A percentile compares a stretch with the other conserved stretches of the same genome.
These are phyloP conservation scores for Drosophila paranaensis DNA, from an alignment of 2,888 invertebrate species.

Conservation along the genomic window DNA sequence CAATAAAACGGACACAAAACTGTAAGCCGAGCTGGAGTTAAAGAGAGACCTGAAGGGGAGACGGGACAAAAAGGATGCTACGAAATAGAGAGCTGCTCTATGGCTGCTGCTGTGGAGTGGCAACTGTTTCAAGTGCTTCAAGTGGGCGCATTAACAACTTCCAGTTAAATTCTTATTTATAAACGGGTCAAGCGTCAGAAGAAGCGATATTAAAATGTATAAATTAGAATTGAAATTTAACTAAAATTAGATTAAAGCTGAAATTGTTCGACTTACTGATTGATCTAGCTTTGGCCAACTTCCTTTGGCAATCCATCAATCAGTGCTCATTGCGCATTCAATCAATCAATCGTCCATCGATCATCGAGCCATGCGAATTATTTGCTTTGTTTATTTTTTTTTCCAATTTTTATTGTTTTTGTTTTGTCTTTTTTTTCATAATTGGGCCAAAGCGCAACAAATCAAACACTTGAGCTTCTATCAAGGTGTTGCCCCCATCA, in stretches of 20 bases:
- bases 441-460: conserved; percentile 33
- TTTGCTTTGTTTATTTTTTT: not conserved
- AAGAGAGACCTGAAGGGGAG: not conserved
- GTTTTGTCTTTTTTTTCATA: conserved; percentile 3
- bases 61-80: not conserved
- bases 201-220: not conserved
- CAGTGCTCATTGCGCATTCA: not conserved
- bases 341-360: conserved; percentile 43
- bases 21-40: conserved; percentile 9
- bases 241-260: not conserved
- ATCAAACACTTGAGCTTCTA: conserved; percentile 34
- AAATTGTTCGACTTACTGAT: not conserved
- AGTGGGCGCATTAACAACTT: not conserved
- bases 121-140: conserved; percentile 1
- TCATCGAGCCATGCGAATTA: conserved; percentile 27
- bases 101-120: not conserved
- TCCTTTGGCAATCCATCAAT: not conserved
- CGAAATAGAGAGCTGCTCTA: not conserved
- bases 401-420: not conserved
- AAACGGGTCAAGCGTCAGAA: not conserved
- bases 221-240: no score
- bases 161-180: conserved; percentile 11
- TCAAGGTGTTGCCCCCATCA: conserved; percentile 50
- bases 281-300: not conserved
- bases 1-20: conserved; percentile 53